A percentile compares a stretch with the other conserved stretches of the same genome.
Conservation (phyloP, 64 coral and sea anemone species). For the Trachythela sp. region DNA sequence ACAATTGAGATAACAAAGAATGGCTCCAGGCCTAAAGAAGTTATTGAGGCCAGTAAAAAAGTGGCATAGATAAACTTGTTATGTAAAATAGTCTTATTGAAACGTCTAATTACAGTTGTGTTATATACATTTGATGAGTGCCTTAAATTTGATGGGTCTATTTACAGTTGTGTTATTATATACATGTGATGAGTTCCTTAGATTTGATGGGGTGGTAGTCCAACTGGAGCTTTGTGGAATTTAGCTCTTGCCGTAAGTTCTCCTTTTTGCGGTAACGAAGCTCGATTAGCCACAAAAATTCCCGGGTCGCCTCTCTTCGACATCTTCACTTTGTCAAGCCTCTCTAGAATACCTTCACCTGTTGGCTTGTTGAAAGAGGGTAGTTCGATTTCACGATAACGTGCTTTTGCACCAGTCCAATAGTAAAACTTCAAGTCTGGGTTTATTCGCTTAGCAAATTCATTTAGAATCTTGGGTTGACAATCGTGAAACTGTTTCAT, state of each 20-base stretch:
- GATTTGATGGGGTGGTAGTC: slow-evolving; percentile 63
- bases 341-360: slow-evolving; percentile 46
- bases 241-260: slow-evolving; percentile 48
- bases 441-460: neutral
- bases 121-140: too few species aligned
- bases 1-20: slow-evolving; percentile 47
- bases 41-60: slow-evolving; percentile 31
- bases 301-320: slow-evolving; percentile 59
- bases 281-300: slow-evolving; percentile 62
- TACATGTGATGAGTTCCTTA: too few species aligned
- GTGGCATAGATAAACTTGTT: neutral
- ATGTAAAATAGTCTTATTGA: too few species aligned
- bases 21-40: slow-evolving; percentile 32
- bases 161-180: too few species aligned
- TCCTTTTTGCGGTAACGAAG: slow-evolving; percentile 54
- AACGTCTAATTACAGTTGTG: too few species aligned
- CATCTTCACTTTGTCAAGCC: slow-evolving; percentile 31
- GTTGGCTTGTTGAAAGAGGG: slow-evolving; percentile 48
- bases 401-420: slow-evolving; percentile 51
- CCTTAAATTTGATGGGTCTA: too few species aligned
- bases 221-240: slow-evolving; percentile 49
- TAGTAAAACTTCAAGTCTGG: too few species aligned
- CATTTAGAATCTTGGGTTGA: slow-evolving; percentile 41
- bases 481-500: slow-evolving; percentile 38
- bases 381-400: slow-evolving; percentile 42